Evolutionary conservation across 1,140 invertebrate species (phyloP).

Genomic region (Belonocnema kinseyi): DNA sequence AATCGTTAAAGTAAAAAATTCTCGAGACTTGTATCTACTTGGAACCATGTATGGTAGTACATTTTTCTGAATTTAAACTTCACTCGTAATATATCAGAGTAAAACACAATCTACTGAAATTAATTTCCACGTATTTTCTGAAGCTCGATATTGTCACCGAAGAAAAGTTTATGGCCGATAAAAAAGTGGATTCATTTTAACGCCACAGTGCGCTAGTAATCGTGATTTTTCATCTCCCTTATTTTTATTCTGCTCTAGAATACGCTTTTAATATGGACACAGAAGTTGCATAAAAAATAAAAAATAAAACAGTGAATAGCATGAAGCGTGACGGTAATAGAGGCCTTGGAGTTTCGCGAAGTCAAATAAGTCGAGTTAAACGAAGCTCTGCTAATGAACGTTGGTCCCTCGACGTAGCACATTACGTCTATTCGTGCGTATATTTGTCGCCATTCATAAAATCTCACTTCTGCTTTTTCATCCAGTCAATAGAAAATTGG

Average conservation of each 20-base stretch:
- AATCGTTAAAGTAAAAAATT: no score
- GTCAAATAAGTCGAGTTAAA: slow-evolving; percentile 25
- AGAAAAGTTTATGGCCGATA: slow-evolving; percentile 22
- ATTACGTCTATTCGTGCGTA: slow-evolving; percentile 3
- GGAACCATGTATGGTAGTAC: no score
- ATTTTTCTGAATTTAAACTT: no score
- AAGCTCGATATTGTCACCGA: slow-evolving; percentile 25
- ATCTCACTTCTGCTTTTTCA: slow-evolving; percentile 14
- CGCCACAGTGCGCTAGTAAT: slow-evolving; percentile 3
- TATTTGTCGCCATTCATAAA: slow-evolving; percentile 20
- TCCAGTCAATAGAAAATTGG: slow-evolving; percentile 12
- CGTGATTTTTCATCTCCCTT: slow-evolving; percentile 15
- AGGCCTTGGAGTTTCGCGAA: slow-evolving; percentile 20
- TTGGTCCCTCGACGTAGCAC: slow-evolving; percentile 15
- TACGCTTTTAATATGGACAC: slow-evolving; percentile 17
- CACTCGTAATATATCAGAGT: no score
- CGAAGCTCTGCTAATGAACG: slow-evolving; percentile 25
- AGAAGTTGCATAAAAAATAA: slow-evolving; percentile 19
- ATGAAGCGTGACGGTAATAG: slow-evolving; percentile 16
- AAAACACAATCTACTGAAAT: slow-evolving; percentile 13
- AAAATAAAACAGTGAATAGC: slow-evolving; percentile 26
- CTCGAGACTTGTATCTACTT: no score
- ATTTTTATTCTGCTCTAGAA: slow-evolving; percentile 3
- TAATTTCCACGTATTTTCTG: slow-evolving; percentile 11
- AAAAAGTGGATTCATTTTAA: slow-evolving; percentile 23